These are phyloP conservation scores for Protaetia brevitarsis DNA, from an alignment of 1,140 invertebrate genomes.

Conservation along the genomic window DNA sequence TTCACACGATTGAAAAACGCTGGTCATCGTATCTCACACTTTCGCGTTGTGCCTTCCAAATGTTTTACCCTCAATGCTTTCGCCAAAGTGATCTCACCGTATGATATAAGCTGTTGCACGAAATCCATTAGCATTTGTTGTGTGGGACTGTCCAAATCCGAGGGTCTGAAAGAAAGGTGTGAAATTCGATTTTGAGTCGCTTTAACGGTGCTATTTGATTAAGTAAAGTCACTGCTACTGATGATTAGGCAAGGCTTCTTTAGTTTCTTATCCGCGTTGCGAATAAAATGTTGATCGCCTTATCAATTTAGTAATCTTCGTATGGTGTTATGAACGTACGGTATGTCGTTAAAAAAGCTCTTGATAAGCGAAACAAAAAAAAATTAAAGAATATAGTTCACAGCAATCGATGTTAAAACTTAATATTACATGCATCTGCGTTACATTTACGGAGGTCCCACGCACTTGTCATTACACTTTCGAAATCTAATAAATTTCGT, in stretches of 20 bases:
- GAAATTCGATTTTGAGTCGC: too few species aligned
- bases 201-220: too few species aligned
- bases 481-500: too few species aligned
- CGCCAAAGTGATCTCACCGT: conserved; percentile 82
- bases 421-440: too few species aligned
- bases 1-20: too few species aligned
- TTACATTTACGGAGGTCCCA: too few species aligned
- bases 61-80: conserved; percentile 86
- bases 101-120: conserved; percentile 84
- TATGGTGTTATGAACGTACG: conserved; percentile 90
- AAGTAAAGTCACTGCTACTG: conserved; percentile 90
- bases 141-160: conserved; percentile 74
- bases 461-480: too few species aligned
- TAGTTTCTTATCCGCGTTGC: conserved; percentile 70
- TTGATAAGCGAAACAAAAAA: conserved; percentile 92
- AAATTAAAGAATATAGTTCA: too few species aligned
- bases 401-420: too few species aligned
- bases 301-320: conserved; percentile 81
- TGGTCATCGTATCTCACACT: conserved; percentile 26
- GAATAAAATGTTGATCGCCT: conserved; percentile 84
- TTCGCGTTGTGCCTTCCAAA: conserved; percentile 82
- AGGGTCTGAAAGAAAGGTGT: too few species aligned
- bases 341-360: conserved; percentile 95
- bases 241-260: conserved; percentile 86
- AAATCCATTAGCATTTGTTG: conserved; percentile 83